Evolutionary conservation across 2,888 invertebrate genomes (phyloP), one percentile per base, ranked within the genome.

Genomic region (Mechanitis mazaeus): DNA sequence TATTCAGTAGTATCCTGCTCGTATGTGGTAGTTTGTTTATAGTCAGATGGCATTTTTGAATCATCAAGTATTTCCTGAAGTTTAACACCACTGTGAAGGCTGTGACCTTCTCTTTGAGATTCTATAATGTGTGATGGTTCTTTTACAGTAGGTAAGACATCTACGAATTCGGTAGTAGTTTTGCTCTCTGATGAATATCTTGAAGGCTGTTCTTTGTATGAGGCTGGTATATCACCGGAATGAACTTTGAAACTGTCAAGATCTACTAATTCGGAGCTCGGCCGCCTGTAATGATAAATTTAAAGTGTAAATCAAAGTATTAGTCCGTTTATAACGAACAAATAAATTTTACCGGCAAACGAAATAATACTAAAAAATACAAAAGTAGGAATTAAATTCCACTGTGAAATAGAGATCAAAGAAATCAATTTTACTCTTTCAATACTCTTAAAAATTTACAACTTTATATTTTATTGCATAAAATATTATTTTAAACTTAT

Each of bases 241-340:
- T 94, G 92, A 0, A 96, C 95, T 72, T 95, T 94, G 85, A 96
- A 96, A 71, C 94, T 95, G 69, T 94, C 94, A 70, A 94, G 94
- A 77, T 96, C 96, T 0, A 96, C 95, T 55, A 96, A 87, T 77
- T 96, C 96, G 59, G 95, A 91, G 72, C 94, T 94, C 54, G 95
- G 95, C 31, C 96, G 92, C 69, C 94, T 93, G 83, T 61, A 84
- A 83, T 54, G 33, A 58, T 56, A 55, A 58, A 54, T 11, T 33
- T 45, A n/a, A 42, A 1, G 3, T 11, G 42, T 42, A 42, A 9
- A 42, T 42, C 42, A 42, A 9, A 0, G 3, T 9, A 42, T 42
- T 35, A 4, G 11, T n/a, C 12, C 55, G 20, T 46, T 53, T 53
- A 53, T 31, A 47, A 33, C 33, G 42, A 9, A 54, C 45, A 45